phyloP scores from a whole-genome alignment of 2,797 vertebrate genomes.

The Lemur catta region DNA sequence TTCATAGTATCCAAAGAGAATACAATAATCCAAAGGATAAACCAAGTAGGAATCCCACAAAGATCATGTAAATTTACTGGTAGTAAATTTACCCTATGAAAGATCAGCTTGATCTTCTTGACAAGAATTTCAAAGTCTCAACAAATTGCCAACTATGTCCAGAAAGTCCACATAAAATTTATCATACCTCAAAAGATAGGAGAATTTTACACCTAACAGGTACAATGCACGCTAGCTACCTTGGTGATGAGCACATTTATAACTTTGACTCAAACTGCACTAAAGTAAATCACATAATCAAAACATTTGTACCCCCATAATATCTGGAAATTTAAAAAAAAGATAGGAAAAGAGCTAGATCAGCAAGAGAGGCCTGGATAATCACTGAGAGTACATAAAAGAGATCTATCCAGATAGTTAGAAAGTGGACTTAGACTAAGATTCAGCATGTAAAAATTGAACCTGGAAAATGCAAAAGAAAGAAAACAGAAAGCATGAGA shows the following conservation, averaged over 20 bases:
- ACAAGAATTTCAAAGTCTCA: not conserved
- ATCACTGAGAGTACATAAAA: not conserved
- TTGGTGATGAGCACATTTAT: too few species aligned
- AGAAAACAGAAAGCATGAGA: not conserved
- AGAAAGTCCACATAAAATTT: not conserved
- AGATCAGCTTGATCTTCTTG: not conserved
- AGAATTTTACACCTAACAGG: too few species aligned
- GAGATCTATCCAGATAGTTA: not conserved
- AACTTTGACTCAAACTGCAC: too few species aligned
- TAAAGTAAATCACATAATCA: too few species aligned
- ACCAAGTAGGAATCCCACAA: not conserved
- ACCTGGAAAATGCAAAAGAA: not conserved
- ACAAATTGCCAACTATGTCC: not conserved
- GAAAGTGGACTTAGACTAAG: not conserved
- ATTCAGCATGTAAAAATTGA: not conserved
- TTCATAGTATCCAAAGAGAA: not conserved
- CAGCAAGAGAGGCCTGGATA: not conserved
- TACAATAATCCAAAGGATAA: not conserved
- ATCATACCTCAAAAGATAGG: not conserved
- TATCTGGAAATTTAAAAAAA: not conserved
- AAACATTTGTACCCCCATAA: too few species aligned
- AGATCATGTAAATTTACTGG: not conserved
- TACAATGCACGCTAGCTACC: too few species aligned
- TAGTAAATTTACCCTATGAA: not conserved
- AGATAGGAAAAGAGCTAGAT: not conserved